These are phyloP conservation scores for Cosmia pyralina DNA, from an alignment of 2,888 invertebrate genomes.

Conservation along the genomic window DNA sequence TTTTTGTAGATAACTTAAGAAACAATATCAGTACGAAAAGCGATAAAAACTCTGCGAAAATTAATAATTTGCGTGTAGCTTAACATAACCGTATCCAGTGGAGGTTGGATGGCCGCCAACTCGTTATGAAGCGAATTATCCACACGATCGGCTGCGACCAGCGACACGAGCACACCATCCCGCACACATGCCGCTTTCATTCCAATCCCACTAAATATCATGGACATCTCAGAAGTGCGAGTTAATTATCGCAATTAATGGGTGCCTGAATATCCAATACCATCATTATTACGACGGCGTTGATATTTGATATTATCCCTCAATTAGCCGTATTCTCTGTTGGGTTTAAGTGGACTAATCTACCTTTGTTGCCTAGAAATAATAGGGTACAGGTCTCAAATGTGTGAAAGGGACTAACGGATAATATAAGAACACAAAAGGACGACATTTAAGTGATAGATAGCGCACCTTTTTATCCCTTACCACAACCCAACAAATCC, in stretches of 20 bases:
- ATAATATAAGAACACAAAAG: conserved; percentile 32
- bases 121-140: conserved; percentile 69
- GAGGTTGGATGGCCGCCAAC: conserved; percentile 69
- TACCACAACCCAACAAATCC: conserved; percentile 43
- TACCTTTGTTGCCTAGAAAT: conserved; percentile 36
- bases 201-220: conserved; percentile 63
- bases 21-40: conserved; percentile 37
- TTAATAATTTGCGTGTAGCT: conserved; percentile 70
- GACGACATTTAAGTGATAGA: conserved; percentile 39
- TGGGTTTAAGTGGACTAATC: conserved; percentile 39
- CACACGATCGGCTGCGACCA: conserved; percentile 62
- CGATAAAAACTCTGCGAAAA: conserved; percentile 56
- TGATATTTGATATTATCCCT: conserved; percentile 51
- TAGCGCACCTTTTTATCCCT: conserved; percentile 29
- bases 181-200: conserved; percentile 64
- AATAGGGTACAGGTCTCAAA: conserved; percentile 9
- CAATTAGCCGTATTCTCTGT: conserved; percentile 38
- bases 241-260: conserved; percentile 60
- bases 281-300: conserved; percentile 46
- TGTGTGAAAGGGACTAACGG: background rate
- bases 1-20: conserved; percentile 17
- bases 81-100: conserved; percentile 67
- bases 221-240: conserved; percentile 60
- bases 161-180: conserved; percentile 62
- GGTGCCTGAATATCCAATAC: conserved; percentile 52